Percentiles rank a stretch among this genome's conserved stretches.
Evolutionary conservation across 1,140 invertebrate species (phyloP).

Genomic region (Habropoda laboriosa): DNA sequence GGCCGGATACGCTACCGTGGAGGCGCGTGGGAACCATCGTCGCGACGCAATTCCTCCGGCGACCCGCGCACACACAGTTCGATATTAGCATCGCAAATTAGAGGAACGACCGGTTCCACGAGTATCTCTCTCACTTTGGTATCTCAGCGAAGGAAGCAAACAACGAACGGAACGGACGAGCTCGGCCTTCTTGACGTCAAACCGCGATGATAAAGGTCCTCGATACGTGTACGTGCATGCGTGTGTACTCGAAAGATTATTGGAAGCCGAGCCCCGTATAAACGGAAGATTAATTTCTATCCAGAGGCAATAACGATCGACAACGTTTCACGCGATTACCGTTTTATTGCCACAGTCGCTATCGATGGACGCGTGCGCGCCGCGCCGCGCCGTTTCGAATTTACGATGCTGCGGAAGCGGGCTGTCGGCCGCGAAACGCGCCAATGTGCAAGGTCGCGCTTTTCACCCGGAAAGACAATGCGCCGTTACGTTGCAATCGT

Average conservation of each 20-base stretch:
- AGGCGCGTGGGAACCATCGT: conserved; percentile 2
- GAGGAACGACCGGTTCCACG: conserved; percentile 1
- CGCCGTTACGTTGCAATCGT: conserved; percentile 17
- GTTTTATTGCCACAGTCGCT: background rate
- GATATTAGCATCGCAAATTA: conserved; percentile 58
- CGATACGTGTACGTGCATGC: too few relatives aligned
- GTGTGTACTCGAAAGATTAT: too few relatives aligned
- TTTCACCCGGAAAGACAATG: conserved; percentile 55
- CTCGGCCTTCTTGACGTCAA: background rate
- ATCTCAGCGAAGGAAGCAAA: background rate
- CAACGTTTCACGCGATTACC: background rate
- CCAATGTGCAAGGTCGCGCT: conserved; percentile 23
- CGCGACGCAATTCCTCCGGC: conserved; percentile 11
- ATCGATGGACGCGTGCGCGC: background rate
- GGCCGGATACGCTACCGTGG: conserved; percentile 1
- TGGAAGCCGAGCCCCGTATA: background rate
- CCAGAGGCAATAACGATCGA: background rate
- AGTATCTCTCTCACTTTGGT: background rate
- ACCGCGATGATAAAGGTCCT: too few relatives aligned
- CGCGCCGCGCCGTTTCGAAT: conserved; percentile 5
- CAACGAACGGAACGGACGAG: background rate
- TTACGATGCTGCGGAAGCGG: conserved; percentile 9
- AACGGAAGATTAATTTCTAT: background rate
- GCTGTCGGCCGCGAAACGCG: background rate
- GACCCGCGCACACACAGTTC: conserved; percentile 5